A percentile compares a stretch with the other conserved stretches of the same genome.
phyloP scores from a whole-genome alignment of 2,113 vertebrate genomes.

The Rhagologus leucostigma region DNA sequence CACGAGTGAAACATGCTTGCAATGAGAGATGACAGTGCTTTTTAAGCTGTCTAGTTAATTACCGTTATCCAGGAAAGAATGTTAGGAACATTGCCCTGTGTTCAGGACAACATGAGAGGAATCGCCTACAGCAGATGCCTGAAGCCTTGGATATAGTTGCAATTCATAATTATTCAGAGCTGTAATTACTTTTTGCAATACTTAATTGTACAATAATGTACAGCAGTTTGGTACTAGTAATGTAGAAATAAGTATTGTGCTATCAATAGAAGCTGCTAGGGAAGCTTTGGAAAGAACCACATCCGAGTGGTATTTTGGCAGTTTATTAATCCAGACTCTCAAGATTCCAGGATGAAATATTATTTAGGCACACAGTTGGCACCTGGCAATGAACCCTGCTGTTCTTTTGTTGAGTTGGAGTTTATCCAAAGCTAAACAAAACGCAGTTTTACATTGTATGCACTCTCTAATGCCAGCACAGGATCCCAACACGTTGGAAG shows the following conservation, averaged over 20 bases:
- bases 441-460: not conserved
- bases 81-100: not conserved
- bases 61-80: not conserved
- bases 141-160: not conserved
- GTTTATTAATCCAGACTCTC: not conserved
- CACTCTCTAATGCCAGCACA: not conserved
- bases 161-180: not conserved
- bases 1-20: not conserved
- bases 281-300: not conserved
- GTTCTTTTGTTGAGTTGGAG: not conserved
- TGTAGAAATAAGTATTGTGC: not conserved
- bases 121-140: not conserved
- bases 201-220: not conserved
- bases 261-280: not conserved
- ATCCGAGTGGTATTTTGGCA: not conserved
- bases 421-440: not conserved
- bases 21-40: not conserved
- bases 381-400: not conserved
- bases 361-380: not conserved
- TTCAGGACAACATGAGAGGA: not conserved
- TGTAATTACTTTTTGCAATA: not conserved
- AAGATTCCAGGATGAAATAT: not conserved
- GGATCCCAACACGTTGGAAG: not conserved
- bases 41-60: not conserved
- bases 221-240: not conserved